These are phyloP conservation scores for Harpagus bidentatus DNA, from an alignment of 2,113 vertebrate genomes.

Conservation along the genomic window DNA sequence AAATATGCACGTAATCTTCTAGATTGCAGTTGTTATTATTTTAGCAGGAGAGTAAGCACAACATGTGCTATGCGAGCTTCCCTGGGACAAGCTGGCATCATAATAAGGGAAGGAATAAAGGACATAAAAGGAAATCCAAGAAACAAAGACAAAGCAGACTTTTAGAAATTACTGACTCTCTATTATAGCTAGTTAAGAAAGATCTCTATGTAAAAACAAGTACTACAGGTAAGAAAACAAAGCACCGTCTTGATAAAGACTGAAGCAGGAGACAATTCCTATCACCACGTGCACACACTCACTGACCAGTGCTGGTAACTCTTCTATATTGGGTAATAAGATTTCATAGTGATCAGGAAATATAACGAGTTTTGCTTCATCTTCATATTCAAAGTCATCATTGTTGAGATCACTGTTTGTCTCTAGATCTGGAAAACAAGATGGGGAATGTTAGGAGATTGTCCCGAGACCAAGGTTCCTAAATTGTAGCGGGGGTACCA, in stretches of 20 bases:
- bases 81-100: not conserved
- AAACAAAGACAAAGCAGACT: not conserved
- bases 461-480: not conserved
- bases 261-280: not conserved
- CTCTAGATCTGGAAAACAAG: constrained; percentile 88
- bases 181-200: not conserved
- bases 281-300: constrained; percentile 50
- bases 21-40: not conserved
- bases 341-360: constrained; percentile 99
- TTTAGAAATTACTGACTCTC: not conserved
- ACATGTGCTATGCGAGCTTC: not conserved
- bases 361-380: constrained; percentile 96
- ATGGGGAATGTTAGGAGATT: not conserved
- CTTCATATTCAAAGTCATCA: constrained; percentile 95
- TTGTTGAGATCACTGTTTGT: constrained; percentile 88
- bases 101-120: not conserved
- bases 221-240: not conserved
- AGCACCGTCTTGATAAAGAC: not conserved
- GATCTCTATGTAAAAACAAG: not conserved
- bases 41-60: not conserved
- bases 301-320: constrained; percentile 97
- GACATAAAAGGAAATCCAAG: not conserved
- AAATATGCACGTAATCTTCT: not conserved
- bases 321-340: constrained; percentile 97
- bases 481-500: not conserved